phyloP scores from a whole-genome alignment of 2,797 vertebrate species.

The Cebuella pygmaea region DNA sequence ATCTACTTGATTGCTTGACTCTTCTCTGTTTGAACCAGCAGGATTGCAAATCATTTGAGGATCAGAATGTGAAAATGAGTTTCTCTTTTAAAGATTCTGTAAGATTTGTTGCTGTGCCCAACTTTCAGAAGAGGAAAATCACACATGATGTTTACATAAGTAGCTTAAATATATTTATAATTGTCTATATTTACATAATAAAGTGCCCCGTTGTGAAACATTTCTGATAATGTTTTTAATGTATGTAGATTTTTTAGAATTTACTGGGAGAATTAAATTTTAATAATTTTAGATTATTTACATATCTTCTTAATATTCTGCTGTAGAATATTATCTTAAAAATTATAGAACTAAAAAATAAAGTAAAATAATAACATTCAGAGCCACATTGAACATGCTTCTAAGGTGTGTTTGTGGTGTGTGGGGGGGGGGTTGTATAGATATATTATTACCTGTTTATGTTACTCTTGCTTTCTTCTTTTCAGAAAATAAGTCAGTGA shows the following conservation, averaged over 20 bases:
- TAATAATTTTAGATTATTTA: background rate
- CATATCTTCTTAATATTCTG: background rate
- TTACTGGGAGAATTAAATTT: constrained; percentile 18
- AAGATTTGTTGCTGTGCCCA: background rate
- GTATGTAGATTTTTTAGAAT: background rate
- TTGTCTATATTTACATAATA: constrained; percentile 57
- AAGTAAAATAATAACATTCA: constrained; percentile 8
- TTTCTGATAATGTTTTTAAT: constrained; percentile 37
- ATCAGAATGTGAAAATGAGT: background rate
- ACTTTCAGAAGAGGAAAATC: constrained; percentile 20
- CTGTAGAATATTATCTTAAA: background rate
- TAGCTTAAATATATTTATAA: background rate
- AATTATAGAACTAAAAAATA: background rate
- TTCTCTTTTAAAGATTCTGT: constrained; percentile 11
- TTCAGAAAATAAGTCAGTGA: background rate
- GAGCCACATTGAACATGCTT: background rate
- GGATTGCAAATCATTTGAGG: background rate
- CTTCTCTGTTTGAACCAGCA: constrained; percentile 35
- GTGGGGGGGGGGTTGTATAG: background rate
- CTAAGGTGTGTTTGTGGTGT: background rate
- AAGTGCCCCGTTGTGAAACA: constrained; percentile 12
- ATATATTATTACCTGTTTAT: background rate
- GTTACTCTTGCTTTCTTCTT: background rate
- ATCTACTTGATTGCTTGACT: constrained; percentile 1
- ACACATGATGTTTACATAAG: background rate